Conservation (phyloP, 2,888 invertebrate genomes). For the Linyphia triangularis region DNA sequence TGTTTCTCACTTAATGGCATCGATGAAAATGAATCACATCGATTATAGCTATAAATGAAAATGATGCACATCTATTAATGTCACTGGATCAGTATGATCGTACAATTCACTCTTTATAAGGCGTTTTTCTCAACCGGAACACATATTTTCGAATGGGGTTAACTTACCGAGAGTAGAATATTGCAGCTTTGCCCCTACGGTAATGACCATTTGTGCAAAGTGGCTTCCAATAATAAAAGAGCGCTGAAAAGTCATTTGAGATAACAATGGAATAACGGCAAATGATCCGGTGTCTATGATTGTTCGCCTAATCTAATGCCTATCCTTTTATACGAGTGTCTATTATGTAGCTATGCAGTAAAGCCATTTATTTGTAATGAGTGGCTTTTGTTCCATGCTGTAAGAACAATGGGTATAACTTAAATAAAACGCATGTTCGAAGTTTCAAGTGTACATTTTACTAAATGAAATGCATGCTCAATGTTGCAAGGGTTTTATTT, state of each 20-base stretch:
- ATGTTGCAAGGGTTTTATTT: no score
- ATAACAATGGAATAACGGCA: background rate
- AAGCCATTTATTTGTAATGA: background rate
- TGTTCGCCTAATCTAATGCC: background rate
- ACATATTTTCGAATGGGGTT: background rate
- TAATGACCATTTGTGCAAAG: background rate
- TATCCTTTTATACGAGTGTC: background rate
- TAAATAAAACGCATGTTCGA: background rate
- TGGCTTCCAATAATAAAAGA: background rate
- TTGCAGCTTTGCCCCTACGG: background rate
- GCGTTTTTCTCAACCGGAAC: background rate
- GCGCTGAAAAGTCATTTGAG: background rate
- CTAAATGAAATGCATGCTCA: no score
- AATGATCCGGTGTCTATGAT: background rate
- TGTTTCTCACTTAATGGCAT: background rate
- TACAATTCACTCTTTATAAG: background rate
- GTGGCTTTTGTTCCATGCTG: background rate
- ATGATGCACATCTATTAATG: background rate
- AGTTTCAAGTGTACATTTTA: background rate
- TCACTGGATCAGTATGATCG: background rate
- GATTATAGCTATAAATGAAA: background rate
- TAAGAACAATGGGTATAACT: background rate
- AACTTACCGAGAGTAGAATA: background rate
- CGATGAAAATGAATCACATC: background rate
- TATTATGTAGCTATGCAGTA: background rate